phyloP scores from a whole-genome alignment of 2,888 invertebrate genomes.

The Blastobasis lacticolella region DNA sequence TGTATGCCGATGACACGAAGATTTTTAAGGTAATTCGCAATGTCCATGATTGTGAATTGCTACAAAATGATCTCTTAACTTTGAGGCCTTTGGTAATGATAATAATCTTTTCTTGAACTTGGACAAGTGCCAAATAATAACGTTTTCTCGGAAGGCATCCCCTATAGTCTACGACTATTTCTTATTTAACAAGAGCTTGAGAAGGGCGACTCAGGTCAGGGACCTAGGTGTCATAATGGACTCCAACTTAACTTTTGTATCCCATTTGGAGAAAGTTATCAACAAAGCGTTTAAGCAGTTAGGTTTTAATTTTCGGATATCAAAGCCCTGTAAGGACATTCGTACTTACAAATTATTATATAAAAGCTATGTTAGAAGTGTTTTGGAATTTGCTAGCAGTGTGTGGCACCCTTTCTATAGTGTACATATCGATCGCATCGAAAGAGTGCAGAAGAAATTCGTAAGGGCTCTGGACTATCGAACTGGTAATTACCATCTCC shows the following conservation, averaged over 20 bases:
- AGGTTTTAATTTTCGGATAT: constrained; percentile 3
- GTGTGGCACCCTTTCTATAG: too few relatives aligned
- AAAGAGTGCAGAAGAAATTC: too few relatives aligned
- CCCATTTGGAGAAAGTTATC: neutral
- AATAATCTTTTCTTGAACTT: neutral
- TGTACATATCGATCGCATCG: too few relatives aligned
- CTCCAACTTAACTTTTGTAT: neutral
- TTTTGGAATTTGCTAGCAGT: too few relatives aligned
- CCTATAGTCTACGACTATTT: neutral
- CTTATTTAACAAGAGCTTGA: neutral
- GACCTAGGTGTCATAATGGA: too few relatives aligned
- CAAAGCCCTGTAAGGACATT: neutral
- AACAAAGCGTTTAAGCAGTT: constrained; percentile 1
- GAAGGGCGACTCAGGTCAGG: neutral
- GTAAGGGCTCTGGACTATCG: too few relatives aligned
- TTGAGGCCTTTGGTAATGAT: neutral
- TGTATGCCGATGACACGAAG: neutral
- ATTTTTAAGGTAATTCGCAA: neutral
- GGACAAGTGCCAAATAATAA: neutral
- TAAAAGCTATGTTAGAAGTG: constrained; percentile 1
- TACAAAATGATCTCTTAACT: neutral
- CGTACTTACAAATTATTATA: neutral
- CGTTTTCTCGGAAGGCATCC: neutral
- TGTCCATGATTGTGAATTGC: neutral
- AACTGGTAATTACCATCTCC: too few relatives aligned